phyloP scores from a whole-genome alignment of 2,113 vertebrate species.

The Heterotis niloticus region DNA sequence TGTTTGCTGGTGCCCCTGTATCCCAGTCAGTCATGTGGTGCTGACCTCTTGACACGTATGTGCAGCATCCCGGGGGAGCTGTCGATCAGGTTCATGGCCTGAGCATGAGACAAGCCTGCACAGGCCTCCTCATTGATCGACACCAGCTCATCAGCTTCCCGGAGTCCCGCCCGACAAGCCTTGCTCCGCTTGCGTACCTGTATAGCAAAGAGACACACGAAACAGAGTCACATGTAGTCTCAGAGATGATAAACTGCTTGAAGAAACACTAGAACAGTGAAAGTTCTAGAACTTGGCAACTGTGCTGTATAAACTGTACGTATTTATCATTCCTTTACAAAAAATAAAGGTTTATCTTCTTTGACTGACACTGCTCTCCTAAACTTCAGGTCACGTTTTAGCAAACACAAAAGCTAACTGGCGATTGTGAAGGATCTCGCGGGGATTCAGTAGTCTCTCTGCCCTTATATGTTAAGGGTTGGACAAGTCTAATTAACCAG shows the following conservation, averaged over 20 bases:
- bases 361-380: background rate
- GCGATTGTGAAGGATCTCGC: too few species aligned
- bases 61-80: constrained; percentile 71
- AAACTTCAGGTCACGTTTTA: too few species aligned
- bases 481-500: too few species aligned
- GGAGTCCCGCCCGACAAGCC: constrained; percentile 85
- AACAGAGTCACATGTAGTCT: background rate
- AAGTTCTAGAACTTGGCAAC: background rate
- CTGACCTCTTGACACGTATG: constrained; percentile 83
- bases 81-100: constrained; percentile 92
- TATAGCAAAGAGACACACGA: constrained; percentile 27
- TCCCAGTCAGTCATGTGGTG: background rate
- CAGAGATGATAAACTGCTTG: background rate
- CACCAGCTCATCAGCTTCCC: constrained; percentile 84
- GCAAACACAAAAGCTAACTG: too few species aligned
- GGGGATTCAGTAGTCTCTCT: too few species aligned
- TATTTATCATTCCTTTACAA: too few species aligned
- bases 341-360: background rate
- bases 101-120: constrained; percentile 80
- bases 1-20: too few species aligned
- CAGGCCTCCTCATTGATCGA: constrained; percentile 88
- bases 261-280: background rate
- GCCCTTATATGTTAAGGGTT: too few species aligned
- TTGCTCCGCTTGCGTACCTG: constrained; percentile 96
- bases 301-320: too few species aligned